A percentile compares a stretch with the other conserved stretches of the same genome.
phyloP scores from a whole-genome alignment of 2,797 vertebrate genomes.

The Tenualosa thibaudeaui region DNA sequence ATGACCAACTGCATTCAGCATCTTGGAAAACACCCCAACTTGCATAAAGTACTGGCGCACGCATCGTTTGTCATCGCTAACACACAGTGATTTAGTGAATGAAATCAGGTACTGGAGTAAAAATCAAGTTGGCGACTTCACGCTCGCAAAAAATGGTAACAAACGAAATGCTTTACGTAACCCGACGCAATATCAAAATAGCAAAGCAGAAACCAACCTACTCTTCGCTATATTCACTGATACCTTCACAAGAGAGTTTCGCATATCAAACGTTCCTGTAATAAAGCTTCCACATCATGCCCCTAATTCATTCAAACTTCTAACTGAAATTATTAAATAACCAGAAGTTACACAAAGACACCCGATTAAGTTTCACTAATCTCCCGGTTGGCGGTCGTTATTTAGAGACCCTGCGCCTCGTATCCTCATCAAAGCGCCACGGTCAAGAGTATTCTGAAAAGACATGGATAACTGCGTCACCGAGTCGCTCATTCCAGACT shows the following conservation, averaged over 20 bases:
- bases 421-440: background rate
- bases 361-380: background rate
- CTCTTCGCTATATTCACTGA: background rate
- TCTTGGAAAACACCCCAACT: background rate
- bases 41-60: too few relatives aligned
- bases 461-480: background rate
- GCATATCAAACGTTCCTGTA: background rate
- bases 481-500: background rate
- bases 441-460: background rate
- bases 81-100: background rate
- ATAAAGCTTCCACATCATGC: background rate
- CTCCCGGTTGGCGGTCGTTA: background rate
- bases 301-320: background rate
- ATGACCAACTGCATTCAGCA: background rate
- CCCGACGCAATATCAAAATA: background rate
- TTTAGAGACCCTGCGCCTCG: background rate
- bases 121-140: background rate
- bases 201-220: background rate
- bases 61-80: too few relatives aligned
- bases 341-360: background rate
- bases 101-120: background rate
- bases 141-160: background rate
- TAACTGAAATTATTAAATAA: background rate
- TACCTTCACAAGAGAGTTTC: background rate
- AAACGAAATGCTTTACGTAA: background rate